Base-by-base conservation (phyloP, 2,113 vertebrate genomes). In the Leptobrachium leishanense region DNA sequence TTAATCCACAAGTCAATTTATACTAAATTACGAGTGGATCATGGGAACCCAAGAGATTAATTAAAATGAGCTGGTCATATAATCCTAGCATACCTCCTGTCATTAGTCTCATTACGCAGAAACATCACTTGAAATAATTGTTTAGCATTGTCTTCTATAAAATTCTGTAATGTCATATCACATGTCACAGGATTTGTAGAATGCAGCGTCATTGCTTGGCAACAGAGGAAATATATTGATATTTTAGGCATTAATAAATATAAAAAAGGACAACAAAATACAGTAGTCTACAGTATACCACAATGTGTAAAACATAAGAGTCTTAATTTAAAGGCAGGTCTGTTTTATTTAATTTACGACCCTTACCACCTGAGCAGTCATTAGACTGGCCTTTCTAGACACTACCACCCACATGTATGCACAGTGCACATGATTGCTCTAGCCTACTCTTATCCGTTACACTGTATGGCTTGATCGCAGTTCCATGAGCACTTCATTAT, bases 91-190 rank as follows among this genome's bases (percentile, higher is more conserved):
- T 43, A 72, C 70, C 39, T 55, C 77, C 77, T 79, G 69, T 67
- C 77, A 79, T 79, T 79, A 73, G 43, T 43, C 50, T 79, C 69
- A 79, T 79, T 79, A 79, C 57, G 50, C 57, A 20, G 46, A 67
- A 57, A 73, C 66, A 73, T 79, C 62, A 44, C 54, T 55, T 20
- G 62, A 20, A 79, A 57, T 79, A 79, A 79, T 73, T 79, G 63
- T 13, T 68, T 66, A 54, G 40, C 66, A 79, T 2, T 43, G 46
- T 12, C 46, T 62, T 50, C 42, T 65, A 39, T 55, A 41, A 65
- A 67, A 1, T 57, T 42, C 44, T 50, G n/a, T 43, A 71, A 71
- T 46, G 40, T 15, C 54, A 6, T 39, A 50, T 73, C 62, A 67
- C 5, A 64, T 72, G 31, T 63, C 41, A 43, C 41, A 66, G 31